These are phyloP conservation scores for Hermatobates lingyangjiaoensis DNA, from an alignment of 1,140 invertebrate species.

Conservation along the genomic window DNA sequence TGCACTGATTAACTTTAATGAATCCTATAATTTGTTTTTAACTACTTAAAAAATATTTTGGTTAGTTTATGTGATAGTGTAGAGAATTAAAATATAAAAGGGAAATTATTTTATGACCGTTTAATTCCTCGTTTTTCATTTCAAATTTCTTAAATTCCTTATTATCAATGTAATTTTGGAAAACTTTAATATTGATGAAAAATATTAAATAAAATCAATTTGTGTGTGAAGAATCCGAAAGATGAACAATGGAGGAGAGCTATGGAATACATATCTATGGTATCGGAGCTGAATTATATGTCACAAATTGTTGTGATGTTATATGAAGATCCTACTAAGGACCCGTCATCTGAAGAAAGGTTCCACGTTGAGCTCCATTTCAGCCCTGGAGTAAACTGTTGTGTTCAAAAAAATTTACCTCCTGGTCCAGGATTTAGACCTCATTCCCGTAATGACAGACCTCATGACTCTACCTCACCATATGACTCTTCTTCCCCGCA, in stretches of 20 bases:
- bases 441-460: conserved; percentile 59
- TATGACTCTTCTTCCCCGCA: neutral
- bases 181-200: no score
- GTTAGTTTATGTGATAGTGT: no score
- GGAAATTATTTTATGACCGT: neutral
- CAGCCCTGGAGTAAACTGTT: conserved; percentile 90
- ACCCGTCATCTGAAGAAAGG: conserved; percentile 68
- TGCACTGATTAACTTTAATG: no score
- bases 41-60: no score
- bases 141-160: no score
- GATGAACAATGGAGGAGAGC: conserved; percentile 97
- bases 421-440: conserved; percentile 84
- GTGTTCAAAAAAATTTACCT: conserved; percentile 82
- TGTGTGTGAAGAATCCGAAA: conserved; percentile 29
- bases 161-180: no score
- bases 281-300: conserved; percentile 98
- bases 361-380: conserved; percentile 97
- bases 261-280: conserved; percentile 94
- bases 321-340: conserved; percentile 97
- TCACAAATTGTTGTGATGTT: conserved; percentile 98
- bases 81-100: no score
- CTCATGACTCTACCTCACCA: neutral
- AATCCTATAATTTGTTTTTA: no score
- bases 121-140: no score
- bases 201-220: no score